phyloP scores from a whole-genome alignment of 2,113 vertebrate genomes.

The Sialia sialis region DNA sequence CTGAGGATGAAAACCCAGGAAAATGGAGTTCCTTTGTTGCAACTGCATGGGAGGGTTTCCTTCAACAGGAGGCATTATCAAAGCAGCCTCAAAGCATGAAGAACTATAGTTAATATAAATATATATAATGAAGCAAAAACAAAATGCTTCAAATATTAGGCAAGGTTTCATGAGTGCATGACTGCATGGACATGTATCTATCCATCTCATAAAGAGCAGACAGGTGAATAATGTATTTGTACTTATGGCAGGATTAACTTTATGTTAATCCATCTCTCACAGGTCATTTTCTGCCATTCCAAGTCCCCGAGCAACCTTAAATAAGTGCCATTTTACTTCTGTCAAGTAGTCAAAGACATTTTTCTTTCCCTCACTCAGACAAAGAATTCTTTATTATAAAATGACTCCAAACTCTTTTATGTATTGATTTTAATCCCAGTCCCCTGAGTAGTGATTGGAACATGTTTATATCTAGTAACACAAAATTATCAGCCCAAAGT shows the following conservation, averaged over 20 bases:
- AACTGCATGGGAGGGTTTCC: neutral
- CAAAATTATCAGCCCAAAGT: neutral
- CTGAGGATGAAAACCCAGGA: neutral
- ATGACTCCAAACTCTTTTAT: neutral
- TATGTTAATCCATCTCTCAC: conserved; percentile 16
- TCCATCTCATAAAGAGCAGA: neutral
- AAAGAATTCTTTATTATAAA: neutral
- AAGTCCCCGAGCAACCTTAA: neutral
- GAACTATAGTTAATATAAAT: neutral
- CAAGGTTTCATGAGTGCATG: neutral
- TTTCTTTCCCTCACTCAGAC: neutral
- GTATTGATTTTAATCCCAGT: neutral
- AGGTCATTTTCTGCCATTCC: neutral
- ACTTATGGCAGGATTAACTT: neutral
- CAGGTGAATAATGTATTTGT: conserved; percentile 12
- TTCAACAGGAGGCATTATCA: neutral
- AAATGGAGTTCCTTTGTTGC: neutral
- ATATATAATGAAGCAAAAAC: neutral
- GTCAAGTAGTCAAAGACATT: neutral
- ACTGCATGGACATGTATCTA: neutral
- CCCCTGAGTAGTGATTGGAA: neutral
- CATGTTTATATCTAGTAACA: neutral
- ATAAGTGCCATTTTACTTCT: conserved; percentile 15
- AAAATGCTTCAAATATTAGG: neutral
- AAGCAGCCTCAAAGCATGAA: neutral